Evolutionary conservation across 2,888 invertebrate genomes (phyloP).

Genomic region (Cheiracanthium punctorium): DNA sequence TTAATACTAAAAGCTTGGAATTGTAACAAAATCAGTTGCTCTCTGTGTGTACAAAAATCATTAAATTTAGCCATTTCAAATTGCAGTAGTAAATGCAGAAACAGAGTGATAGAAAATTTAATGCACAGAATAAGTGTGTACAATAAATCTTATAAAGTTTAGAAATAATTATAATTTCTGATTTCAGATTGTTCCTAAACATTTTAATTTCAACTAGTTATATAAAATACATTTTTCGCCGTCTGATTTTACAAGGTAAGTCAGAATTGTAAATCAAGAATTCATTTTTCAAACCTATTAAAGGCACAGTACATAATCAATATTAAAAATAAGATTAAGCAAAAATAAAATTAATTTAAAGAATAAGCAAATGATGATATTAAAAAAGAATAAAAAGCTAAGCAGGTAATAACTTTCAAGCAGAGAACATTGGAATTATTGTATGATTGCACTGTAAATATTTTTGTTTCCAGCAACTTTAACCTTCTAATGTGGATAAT

Average conservation of each 20-base stretch:
- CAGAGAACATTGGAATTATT: neutral
- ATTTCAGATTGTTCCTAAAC: neutral
- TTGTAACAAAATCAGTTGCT: no score
- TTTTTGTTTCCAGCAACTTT: no score
- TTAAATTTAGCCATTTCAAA: no score
- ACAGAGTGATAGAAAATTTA: constrained; percentile 8
- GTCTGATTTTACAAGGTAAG: neutral
- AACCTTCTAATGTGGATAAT: no score
- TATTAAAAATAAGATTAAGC: neutral
- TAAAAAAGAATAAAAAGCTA: no score
- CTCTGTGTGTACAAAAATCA: no score
- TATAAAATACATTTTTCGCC: neutral
- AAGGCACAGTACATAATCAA: neutral
- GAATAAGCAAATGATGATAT: no score
- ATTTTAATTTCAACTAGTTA: neutral
- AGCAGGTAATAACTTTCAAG: constrained; percentile 8
- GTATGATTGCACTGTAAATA: no score
- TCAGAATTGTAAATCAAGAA: neutral
- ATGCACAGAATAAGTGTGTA: neutral
- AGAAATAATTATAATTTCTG: neutral
- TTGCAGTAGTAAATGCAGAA: neutral
- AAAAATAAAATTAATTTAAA: no score
- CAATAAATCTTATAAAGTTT: neutral
- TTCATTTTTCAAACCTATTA: neutral
- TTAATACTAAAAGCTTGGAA: no score